Evolutionary conservation across 2,113 vertebrate species (phyloP).

Genomic region (Dissostichus mawsoni): DNA sequence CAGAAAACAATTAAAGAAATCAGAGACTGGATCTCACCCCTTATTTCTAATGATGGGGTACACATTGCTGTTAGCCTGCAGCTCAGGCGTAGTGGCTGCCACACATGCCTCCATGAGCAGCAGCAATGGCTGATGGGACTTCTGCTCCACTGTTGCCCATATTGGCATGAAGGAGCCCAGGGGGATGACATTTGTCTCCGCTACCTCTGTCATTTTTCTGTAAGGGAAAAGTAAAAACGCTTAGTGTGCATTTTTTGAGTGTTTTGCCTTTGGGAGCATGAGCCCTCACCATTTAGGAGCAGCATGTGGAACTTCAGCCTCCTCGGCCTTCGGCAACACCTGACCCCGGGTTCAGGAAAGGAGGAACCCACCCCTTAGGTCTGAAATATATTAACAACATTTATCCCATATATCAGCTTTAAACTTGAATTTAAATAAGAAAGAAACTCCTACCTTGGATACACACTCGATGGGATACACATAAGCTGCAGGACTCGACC

Average conservation of each 20-base stretch:
- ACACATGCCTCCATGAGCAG: slow-evolving; percentile 84
- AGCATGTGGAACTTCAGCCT: slow-evolving; percentile 78
- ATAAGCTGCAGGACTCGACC: slow-evolving; percentile 41
- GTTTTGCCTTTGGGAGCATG: fast-evolving
- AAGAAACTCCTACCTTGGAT: slow-evolving; percentile 55
- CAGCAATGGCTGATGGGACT: slow-evolving; percentile 81
- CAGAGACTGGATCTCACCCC: slow-evolving; percentile 67
- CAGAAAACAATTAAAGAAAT: fast-evolving
- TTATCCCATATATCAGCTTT: background rate
- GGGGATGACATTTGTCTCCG: slow-evolving; percentile 67
- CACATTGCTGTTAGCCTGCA: slow-evolving; percentile 39
- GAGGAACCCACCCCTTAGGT: slow-evolving; percentile 48
- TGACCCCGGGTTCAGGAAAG: slow-evolving; percentile 50
- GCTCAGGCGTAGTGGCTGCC: slow-evolving; percentile 64
- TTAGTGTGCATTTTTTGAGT: background rate
- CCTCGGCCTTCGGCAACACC: slow-evolving; percentile 65
- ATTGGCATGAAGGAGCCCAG: slow-evolving; percentile 83
- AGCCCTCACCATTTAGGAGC: slow-evolving; percentile 76
- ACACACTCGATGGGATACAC: slow-evolving; percentile 69
- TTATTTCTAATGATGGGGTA: slow-evolving; percentile 83
- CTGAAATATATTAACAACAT: slow-evolving; percentile 8
- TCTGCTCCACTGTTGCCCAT: slow-evolving; percentile 80
- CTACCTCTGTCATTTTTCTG: slow-evolving; percentile 74
- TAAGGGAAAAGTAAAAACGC: background rate
- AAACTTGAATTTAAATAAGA: background rate